phyloP scores from a whole-genome alignment of 2,113 vertebrate species.

The Kryptolebias marmoratus region DNA sequence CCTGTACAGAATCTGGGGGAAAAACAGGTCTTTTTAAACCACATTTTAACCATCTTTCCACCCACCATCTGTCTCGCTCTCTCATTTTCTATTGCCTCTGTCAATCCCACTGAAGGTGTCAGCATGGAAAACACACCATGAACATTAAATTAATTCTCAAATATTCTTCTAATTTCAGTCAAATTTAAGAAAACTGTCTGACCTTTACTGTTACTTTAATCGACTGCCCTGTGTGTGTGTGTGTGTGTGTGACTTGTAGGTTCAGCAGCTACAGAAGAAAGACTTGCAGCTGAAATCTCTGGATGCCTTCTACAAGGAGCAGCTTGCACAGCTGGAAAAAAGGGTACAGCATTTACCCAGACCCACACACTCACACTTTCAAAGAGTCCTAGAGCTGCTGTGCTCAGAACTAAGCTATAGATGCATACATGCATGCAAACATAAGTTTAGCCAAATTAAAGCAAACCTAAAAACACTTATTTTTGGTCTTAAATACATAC shows the following conservation, averaged over 20 bases:
- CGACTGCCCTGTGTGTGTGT: conserved; percentile 10
- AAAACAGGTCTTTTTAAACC: no score
- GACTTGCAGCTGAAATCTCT: conserved; percentile 84
- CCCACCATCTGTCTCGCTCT: no score
- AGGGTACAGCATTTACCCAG: conserved; percentile 80
- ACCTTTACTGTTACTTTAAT: conserved; percentile 9
- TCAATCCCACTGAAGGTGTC: no score
- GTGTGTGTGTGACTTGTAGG: conserved; percentile 71
- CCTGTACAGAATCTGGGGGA: no score
- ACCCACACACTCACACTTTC: conserved; percentile 24
- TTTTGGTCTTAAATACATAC: neutral
- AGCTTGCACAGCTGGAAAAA: conserved; percentile 86
- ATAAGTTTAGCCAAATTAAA: no score
- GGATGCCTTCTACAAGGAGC: conserved; percentile 88
- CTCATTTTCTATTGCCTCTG: no score
- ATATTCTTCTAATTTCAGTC: neutral
- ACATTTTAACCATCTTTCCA: no score
- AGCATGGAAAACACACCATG: no score
- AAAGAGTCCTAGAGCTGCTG: neutral
- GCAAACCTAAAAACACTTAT: no score
- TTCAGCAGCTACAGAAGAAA: conserved; percentile 83
- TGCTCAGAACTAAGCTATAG: neutral
- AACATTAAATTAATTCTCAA: no score
- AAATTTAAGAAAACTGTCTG: neutral
- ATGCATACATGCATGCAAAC: neutral